These are phyloP conservation scores for Lordiphosa andalusiaca DNA, from an alignment of 2,888 invertebrate genomes.

Conservation along the genomic window DNA sequence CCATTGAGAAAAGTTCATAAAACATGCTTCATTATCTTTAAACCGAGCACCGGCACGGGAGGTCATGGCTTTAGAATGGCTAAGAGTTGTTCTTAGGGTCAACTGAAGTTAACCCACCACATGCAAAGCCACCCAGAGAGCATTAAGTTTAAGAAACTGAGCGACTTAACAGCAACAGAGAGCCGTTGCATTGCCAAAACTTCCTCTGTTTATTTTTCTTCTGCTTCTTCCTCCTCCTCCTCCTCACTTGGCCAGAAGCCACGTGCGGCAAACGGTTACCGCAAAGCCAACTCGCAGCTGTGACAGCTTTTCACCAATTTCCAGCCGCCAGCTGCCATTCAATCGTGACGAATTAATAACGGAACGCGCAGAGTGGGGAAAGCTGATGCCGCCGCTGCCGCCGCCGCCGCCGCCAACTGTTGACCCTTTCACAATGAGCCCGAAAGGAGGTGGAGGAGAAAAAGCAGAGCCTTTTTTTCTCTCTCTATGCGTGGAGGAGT, in stretches of 20 bases:
- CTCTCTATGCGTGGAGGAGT: conserved; percentile 4
- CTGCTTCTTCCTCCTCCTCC: neutral
- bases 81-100: no score
- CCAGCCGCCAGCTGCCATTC: conserved; percentile 59
- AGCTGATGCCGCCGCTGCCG: conserved; percentile 29
- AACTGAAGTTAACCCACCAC: no score
- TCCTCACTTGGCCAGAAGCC: conserved; percentile 12
- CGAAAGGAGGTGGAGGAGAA: conserved; percentile 16
- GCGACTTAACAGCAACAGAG: no score
- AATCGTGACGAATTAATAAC: conserved; percentile 74
- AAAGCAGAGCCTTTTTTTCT: neutral
- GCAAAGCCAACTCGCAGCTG: conserved; percentile 36
- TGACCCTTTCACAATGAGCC: conserved; percentile 4
- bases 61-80: no score
- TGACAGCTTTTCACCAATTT: conserved; percentile 70
- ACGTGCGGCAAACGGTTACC: conserved; percentile 25
- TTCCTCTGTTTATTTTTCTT: no score
- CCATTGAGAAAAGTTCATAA: no score
- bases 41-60: no score
- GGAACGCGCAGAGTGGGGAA: conserved; percentile 56
- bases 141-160: no score
- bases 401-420: neutral
- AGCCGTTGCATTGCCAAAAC: no score
- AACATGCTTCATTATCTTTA: no score
- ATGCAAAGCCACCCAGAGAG: no score